Evolutionary conservation across 2,113 vertebrate species (phyloP).

Genomic region (Oreotragus oreotragus): DNA sequence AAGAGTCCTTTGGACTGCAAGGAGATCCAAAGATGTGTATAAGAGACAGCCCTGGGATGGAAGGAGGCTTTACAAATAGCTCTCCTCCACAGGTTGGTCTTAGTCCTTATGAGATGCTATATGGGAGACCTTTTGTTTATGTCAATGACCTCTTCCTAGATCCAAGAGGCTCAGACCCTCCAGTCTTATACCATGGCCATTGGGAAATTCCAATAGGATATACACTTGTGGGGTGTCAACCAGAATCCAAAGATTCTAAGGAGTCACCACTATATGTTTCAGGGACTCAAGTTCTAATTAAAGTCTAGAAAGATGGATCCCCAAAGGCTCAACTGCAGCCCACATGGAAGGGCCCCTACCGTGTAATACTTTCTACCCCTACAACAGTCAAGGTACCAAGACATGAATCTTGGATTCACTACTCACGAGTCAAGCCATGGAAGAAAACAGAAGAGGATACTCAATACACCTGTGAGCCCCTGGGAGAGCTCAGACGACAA

Average conservation of each 20-base stretch:
- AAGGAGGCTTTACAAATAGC: not conserved
- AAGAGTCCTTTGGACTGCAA: not conserved
- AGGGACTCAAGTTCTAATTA: not conserved
- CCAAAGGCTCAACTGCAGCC: not conserved
- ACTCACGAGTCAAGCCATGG: not conserved
- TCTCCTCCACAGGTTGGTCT: not conserved
- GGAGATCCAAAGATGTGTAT: too few species aligned
- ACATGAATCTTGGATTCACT: not conserved
- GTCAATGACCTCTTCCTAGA: not conserved
- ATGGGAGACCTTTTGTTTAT: not conserved
- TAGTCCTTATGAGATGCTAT: not conserved
- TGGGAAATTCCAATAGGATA: not conserved
- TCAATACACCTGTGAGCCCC: not conserved
- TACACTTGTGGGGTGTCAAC: not conserved
- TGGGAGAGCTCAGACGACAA: not conserved
- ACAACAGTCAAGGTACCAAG: not conserved
- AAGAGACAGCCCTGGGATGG: too few species aligned
- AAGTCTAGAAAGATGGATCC: not conserved
- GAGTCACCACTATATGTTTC: not conserved
- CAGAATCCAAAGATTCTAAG: not conserved
- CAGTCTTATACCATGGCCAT: not conserved
- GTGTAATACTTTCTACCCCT: not conserved
- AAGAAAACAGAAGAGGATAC: not conserved
- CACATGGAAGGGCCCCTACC: not conserved
- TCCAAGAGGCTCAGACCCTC: not conserved